These are phyloP conservation scores for Chlorocebus sabaeus DNA, from an alignment of 2,113 vertebrate species.

Conservation along the genomic window DNA sequence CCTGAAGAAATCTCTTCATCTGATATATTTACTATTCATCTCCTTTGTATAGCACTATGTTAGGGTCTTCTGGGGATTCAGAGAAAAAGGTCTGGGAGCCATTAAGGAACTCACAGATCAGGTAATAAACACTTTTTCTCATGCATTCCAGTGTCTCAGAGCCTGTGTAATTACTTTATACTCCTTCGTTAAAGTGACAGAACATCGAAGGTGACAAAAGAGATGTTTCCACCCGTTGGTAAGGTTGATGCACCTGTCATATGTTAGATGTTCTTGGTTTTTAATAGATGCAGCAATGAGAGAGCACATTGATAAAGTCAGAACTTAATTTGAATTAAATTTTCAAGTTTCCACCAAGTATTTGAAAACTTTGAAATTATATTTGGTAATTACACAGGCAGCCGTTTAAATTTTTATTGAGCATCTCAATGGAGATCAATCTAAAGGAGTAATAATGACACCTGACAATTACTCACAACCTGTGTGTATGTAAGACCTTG, in stretches of 20 bases:
- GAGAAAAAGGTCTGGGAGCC: background rate
- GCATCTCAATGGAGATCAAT: background rate
- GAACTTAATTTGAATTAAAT: background rate
- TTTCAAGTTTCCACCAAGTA: background rate
- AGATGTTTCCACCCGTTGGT: background rate
- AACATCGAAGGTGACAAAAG: background rate
- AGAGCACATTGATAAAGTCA: background rate
- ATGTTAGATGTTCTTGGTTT: background rate
- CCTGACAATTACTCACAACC: background rate
- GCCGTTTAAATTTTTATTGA: background rate
- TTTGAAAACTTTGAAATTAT: background rate
- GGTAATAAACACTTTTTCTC: background rate
- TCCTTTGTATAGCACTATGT: background rate
- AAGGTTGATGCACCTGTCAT: background rate
- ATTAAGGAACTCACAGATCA: background rate
- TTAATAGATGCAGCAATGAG: background rate
- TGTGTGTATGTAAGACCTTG: background rate
- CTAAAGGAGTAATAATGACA: background rate
- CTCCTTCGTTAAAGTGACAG: background rate
- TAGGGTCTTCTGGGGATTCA: background rate
- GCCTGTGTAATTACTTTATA: background rate
- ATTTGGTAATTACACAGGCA: background rate
- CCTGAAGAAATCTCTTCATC: background rate
- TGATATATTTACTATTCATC: background rate
- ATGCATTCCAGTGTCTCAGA: background rate